Percentiles rank a stretch among this genome's conserved stretches.
These are phyloP conservation scores for Brachypalpus laphriformis DNA, from an alignment of 2,888 invertebrate genomes.

Conservation along the genomic window DNA sequence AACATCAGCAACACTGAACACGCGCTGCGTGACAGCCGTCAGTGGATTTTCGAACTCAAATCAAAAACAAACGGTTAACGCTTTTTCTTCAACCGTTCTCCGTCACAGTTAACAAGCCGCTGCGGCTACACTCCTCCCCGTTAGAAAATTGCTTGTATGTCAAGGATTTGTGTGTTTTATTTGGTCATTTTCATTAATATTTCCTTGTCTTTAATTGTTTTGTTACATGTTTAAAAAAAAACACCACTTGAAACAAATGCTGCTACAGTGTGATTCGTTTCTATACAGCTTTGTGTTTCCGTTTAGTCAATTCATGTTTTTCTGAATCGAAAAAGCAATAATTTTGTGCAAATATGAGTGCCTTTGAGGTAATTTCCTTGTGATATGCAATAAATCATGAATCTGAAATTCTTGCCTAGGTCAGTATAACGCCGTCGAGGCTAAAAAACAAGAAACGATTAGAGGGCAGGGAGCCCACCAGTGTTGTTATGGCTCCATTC, in stretches of 20 bases:
- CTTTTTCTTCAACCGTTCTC: conserved; percentile 51
- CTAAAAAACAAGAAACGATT: conserved; percentile 79
- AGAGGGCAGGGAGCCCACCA: conserved; percentile 81
- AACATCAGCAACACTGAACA: neutral
- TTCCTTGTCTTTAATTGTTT: conserved; percentile 24
- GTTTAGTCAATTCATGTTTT: conserved; percentile 21
- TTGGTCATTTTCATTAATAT: too few relatives aligned
- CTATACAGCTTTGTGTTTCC: conserved; percentile 12
- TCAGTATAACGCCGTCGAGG: conserved; percentile 81
- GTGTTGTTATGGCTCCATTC: conserved; percentile 87
- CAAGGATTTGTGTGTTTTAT: too few relatives aligned
- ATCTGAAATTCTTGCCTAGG: conserved; percentile 76
- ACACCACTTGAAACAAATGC: neutral
- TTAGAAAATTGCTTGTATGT: conserved; percentile 21
- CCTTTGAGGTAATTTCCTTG: conserved; percentile 80
- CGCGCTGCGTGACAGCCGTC: conserved; percentile 19
- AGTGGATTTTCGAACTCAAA: conserved; percentile 50
- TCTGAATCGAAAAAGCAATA: neutral
- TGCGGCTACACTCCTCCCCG: too few relatives aligned
- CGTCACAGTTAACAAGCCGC: conserved; percentile 55
- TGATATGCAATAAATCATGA: neutral
- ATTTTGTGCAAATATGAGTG: conserved; percentile 78
- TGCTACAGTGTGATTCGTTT: conserved; percentile 26
- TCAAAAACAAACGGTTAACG: conserved; percentile 70
- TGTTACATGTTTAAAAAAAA: neutral